Evolutionary conservation across 1,140 invertebrate species (phyloP).

Genomic region (Temnothorax curvispinosus): DNA sequence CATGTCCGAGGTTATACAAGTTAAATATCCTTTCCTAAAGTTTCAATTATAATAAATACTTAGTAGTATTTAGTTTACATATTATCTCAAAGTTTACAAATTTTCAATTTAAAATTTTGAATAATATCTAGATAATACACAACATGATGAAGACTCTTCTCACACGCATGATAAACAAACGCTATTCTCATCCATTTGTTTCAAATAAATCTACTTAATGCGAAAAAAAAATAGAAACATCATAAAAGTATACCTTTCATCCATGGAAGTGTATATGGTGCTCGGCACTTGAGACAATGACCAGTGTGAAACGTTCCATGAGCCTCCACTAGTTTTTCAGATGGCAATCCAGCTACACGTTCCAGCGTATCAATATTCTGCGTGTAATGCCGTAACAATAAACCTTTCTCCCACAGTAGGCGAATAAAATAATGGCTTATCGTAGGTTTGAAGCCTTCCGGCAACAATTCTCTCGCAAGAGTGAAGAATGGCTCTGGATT

Average conservation of each 20-base stretch:
- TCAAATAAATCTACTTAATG: constrained; percentile 65
- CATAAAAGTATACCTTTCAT: constrained; percentile 88
- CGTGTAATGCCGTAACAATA: constrained; percentile 94
- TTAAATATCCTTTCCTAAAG: no score
- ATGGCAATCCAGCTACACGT: constrained; percentile 93
- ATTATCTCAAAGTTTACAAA: not conserved
- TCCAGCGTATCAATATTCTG: constrained; percentile 98
- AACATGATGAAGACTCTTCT: not conserved
- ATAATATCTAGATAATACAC: not conserved
- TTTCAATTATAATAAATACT: not conserved
- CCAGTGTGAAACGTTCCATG: constrained; percentile 97
- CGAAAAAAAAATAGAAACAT: not conserved
- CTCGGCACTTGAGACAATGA: constrained; percentile 93
- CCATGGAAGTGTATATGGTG: constrained; percentile 93
- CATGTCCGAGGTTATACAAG: not conserved
- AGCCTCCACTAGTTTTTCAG: constrained; percentile 95
- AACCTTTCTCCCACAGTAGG: constrained; percentile 92
- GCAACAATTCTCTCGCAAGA: constrained; percentile 94
- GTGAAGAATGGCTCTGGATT: constrained; percentile 95
- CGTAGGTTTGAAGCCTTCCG: constrained; percentile 93
- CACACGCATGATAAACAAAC: no score
- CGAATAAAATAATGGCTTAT: constrained; percentile 94
- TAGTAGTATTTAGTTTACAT: not conserved
- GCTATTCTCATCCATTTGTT: constrained; percentile 8
- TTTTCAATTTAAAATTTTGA: not conserved